Conservation (phyloP, 2,797 vertebrate genomes). For the Pteropus rufus region DNA sequence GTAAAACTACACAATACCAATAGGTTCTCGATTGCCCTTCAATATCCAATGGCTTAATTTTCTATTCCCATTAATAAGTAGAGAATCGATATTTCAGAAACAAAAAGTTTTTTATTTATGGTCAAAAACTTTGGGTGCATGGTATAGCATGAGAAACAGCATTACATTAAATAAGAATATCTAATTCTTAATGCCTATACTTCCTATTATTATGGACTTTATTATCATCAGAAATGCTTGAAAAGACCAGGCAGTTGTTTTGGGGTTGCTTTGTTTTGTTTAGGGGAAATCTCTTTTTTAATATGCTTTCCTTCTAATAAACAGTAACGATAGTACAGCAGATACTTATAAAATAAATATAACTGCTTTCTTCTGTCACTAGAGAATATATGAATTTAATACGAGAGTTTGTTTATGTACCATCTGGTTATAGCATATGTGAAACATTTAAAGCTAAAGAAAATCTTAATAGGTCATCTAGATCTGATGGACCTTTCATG, state of each 20-base stretch:
- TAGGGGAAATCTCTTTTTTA: neutral
- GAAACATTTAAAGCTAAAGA: neutral
- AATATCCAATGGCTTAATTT: neutral
- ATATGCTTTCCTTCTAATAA: neutral
- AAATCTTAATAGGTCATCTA: neutral
- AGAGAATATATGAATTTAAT: neutral
- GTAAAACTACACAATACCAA: neutral
- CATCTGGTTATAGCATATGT: neutral
- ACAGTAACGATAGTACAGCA: neutral
- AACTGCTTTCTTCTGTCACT: neutral
- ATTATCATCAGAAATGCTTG: neutral
- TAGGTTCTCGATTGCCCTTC: neutral
- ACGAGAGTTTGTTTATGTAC: neutral
- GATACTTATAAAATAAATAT: neutral
- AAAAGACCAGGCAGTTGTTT: neutral
- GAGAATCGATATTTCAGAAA: constrained; percentile 6
- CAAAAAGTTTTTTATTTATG: neutral
- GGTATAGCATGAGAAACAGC: neutral
- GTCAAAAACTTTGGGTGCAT: neutral
- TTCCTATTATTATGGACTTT: neutral
- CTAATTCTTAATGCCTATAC: neutral
- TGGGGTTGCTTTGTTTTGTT: neutral
- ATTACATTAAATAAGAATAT: neutral
- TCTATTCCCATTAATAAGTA: neutral
- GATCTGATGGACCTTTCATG: neutral